These are phyloP conservation scores for Paratrypauchen microcephalus DNA, from an alignment of 2,797 vertebrate species.

Conservation along the genomic window DNA sequence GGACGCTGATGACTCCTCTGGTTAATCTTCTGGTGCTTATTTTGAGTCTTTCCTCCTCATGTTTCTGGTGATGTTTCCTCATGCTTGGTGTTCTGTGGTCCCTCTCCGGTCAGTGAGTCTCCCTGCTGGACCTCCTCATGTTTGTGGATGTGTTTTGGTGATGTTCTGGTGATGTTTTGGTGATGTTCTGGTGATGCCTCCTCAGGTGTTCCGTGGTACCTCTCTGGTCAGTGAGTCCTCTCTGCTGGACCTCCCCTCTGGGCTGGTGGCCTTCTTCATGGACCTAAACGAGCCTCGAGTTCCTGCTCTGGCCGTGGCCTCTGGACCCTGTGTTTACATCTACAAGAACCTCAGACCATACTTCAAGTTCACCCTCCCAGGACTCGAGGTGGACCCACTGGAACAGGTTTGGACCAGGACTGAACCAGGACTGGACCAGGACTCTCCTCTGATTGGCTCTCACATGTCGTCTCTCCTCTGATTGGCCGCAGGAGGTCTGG, in stretches of 20 bases:
- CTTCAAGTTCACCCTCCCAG: slow-evolving; percentile 89
- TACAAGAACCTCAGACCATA: slow-evolving; percentile 92
- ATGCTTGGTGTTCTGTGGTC: slow-evolving; percentile 73
- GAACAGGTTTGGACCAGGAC: slow-evolving; percentile 70
- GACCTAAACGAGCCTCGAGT: slow-evolving; percentile 85
- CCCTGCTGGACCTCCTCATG: slow-evolving; percentile 68
- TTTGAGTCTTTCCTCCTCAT: not conserved
- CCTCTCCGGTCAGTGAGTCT: slow-evolving; percentile 80
- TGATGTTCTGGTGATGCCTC: not conserved
- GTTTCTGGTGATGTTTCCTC: not conserved
- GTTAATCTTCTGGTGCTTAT: not conserved
- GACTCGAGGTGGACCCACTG: slow-evolving; percentile 80
- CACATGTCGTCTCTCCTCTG: not conserved
- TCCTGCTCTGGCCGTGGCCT: slow-evolving; percentile 86
- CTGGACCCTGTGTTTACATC: slow-evolving; percentile 88
- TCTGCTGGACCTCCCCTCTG: slow-evolving; percentile 82
- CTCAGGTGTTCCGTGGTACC: slow-evolving; percentile 76
- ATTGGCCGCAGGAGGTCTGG: slow-evolving; percentile 81
- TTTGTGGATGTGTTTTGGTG: too few relatives aligned
- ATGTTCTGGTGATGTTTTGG: too few relatives aligned
- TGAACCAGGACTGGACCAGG: slow-evolving; percentile 51
- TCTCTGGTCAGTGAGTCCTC: slow-evolving; percentile 81
- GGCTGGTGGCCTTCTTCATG: slow-evolving; percentile 85
- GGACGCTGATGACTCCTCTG: too few relatives aligned
- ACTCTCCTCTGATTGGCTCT: not conserved